Evolutionary conservation across 2,888 invertebrate genomes (phyloP), one percentile per base, ranked within the genome.

Genomic region (Euplexia lucipara): DNA sequence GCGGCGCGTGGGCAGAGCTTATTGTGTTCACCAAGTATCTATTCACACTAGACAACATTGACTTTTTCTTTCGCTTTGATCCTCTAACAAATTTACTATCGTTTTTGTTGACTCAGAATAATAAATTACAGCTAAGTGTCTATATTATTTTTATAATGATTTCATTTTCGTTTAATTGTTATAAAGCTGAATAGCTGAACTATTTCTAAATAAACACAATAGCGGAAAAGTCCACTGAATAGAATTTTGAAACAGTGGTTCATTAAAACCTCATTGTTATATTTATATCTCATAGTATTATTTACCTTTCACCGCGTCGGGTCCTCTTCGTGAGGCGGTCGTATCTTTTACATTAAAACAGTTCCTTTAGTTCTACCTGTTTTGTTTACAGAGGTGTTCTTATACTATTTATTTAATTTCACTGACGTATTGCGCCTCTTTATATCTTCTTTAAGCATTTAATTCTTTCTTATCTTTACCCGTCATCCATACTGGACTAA

Each of bases 1-100:
- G 95, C 91, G 83, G 86, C 92, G 94, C 95, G 95, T 94, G 94
- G 95, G 95, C 86, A 58, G 90, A 90, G 87, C 92, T 92, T 92
- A 94, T 94, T 94, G 91, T 94, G 86, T 88, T 91, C 87, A 83
- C 86, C 85, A 87, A 74, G 84, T 84, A 85, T 89, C 90, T 91
- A 89, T 87, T 89, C 88, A 89, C 84, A 88, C 88, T 88, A 88
- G 86, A 89, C 90, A 90, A 88, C 88, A 83, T 86, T 82, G 81
- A 88, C 89, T 92, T 91, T 92, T 93, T 91, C 90, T 90, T 90
- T 89, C 86, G 81, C 80, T 79, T 87, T 84, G 82, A 86, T 87
- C 83, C 81, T 85, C 83, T 79, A 83, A 74, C 79, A 77, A 86
- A 85, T 69, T 79, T 72, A 76, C 77, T 76, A 73, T 84, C 70